These are phyloP conservation scores for Drosophila nr. fundita DNA, from an alignment of 2,888 invertebrate species.

Conservation along the genomic window DNA sequence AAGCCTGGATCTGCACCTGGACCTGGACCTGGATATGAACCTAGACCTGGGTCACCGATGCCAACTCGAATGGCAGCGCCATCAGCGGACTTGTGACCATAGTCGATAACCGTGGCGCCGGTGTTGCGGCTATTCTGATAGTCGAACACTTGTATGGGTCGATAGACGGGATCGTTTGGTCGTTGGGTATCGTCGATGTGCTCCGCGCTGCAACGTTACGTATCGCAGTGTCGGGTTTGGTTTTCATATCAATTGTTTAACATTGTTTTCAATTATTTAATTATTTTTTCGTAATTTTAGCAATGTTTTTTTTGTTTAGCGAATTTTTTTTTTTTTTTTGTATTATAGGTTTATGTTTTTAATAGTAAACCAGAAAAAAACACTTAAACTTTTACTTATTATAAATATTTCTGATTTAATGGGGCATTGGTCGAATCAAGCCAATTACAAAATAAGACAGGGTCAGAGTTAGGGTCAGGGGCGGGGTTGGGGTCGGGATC, in stretches of 20 bases:
- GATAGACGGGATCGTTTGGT: slow-evolving; percentile 85
- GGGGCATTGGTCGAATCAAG: slow-evolving; percentile 28
- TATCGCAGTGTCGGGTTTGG: slow-evolving; percentile 48
- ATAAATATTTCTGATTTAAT: slow-evolving; percentile 29
- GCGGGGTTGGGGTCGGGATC: not conserved
- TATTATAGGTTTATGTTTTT: slow-evolving; percentile 27
- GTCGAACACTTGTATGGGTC: slow-evolving; percentile 88
- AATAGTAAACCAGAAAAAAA: slow-evolving; percentile 56
- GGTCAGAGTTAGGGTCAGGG: not conserved
- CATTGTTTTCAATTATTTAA: slow-evolving; percentile 45
- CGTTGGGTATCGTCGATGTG: slow-evolving; percentile 15
- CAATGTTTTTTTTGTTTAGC: slow-evolving; percentile 12
- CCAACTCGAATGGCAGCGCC: slow-evolving; percentile 15
- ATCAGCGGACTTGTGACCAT: slow-evolving; percentile 87
- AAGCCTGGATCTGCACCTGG: slow-evolving; percentile 9
- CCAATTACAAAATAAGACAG: slow-evolving; percentile 21
- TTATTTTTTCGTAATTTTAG: slow-evolving; percentile 27
- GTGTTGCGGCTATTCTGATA: slow-evolving; percentile 88
- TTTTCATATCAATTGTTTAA: slow-evolving; percentile 52
- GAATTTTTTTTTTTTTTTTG: slow-evolving; percentile 2
- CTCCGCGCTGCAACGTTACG: slow-evolving; percentile 60
- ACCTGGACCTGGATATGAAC: not conserved
- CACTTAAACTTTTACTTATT: slow-evolving; percentile 65
- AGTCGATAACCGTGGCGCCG: slow-evolving; percentile 89
- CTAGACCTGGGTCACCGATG: slow-evolving; percentile 14